A percentile compares a stretch with the other conserved stretches of the same genome.
phyloP scores from a whole-genome alignment of 2,888 invertebrate genomes.

The Asteroscopus sphinx region DNA sequence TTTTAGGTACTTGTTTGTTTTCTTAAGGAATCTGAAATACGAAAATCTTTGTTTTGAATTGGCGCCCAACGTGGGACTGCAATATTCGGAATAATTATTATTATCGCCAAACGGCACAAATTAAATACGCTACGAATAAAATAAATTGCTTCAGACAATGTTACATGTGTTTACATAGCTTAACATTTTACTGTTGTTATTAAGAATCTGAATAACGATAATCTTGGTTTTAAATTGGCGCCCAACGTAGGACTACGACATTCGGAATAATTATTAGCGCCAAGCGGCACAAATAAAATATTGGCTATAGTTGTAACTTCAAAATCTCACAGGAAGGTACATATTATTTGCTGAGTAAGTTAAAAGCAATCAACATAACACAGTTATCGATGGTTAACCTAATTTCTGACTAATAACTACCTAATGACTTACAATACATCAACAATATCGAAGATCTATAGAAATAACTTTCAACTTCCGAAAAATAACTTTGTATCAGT shows the following conservation, averaged over 20 bases:
- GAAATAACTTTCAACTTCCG: slow-evolving; percentile 6
- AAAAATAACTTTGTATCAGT: slow-evolving; percentile 39
- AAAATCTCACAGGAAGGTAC: no score
- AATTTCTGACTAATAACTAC: neutral
- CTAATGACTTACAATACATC: neutral
- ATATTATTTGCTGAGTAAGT: no score
- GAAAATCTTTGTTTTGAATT: neutral
- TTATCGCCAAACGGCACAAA: neutral
- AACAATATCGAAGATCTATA: neutral
- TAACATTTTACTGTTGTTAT: slow-evolving; percentile 5
- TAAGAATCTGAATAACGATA: neutral
- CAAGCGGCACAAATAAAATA: neutral
- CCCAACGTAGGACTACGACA: slow-evolving; percentile 21
- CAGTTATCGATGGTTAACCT: neutral
- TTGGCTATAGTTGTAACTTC: no score
- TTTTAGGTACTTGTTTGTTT: slow-evolving; percentile 3
- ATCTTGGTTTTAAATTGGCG: slow-evolving; percentile 13
- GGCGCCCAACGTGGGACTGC: slow-evolving; percentile 31
- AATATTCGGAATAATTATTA: no score
- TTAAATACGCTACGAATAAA: neutral
- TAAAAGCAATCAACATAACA: no score
- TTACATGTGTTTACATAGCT: slow-evolving; percentile 36
- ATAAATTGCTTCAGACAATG: slow-evolving; percentile 67
- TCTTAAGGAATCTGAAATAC: neutral
- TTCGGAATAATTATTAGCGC: neutral